Base-by-base conservation (phyloP, 2,888 invertebrate genomes). In the Cerastis rubricosa region DNA sequence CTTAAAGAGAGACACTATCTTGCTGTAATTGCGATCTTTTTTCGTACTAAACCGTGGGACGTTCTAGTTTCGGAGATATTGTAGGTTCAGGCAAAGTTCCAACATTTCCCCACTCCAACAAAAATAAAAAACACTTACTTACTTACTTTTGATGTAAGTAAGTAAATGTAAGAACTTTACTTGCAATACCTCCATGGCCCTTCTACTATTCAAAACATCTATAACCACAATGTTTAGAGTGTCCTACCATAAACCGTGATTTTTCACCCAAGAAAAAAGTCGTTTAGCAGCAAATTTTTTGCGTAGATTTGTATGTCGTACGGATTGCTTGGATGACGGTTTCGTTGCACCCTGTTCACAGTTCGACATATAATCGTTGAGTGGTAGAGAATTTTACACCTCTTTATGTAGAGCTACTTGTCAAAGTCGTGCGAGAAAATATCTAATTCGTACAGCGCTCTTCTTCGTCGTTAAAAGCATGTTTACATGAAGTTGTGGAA, bases 401-500 rank as follows among this genome's bases (percentile, higher is more conserved):
- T n/a, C 51, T 51, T 1, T n/a, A 11, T 51, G 4, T 51, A 11
- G 22, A 51, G 0, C 1, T 51, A n/a, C 11, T 51, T 54, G 12
- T 25, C 25, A 22, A 57, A 43, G 43, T 25, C 25, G 4, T 17
- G 25, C 35, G 1, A 59, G 17, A 17, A 59, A 47, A 40, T 40
- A 40, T 17, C 6, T 14, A 29, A 35, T 71, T 25, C 35, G 29
- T 17, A 71, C 29, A 9, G n/a, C 14, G n/a, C 7, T 72, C 11
- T 51, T 35, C 19, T 49, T 25, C 17, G 12, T 8, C 6, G 2
- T 43, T 59, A 40, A 65, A 59, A 76, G 45, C 40, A 57, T 59
- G 54, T 40, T 73, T 59, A 40, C 49, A 29, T 25, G 61, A n/a
- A 45, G 59, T 51, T 45, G 19, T 61, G 51, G 22, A 67, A 66